Evolutionary conservation across 2,113 vertebrate species (phyloP).

Genomic region (Willisornis vidua): DNA sequence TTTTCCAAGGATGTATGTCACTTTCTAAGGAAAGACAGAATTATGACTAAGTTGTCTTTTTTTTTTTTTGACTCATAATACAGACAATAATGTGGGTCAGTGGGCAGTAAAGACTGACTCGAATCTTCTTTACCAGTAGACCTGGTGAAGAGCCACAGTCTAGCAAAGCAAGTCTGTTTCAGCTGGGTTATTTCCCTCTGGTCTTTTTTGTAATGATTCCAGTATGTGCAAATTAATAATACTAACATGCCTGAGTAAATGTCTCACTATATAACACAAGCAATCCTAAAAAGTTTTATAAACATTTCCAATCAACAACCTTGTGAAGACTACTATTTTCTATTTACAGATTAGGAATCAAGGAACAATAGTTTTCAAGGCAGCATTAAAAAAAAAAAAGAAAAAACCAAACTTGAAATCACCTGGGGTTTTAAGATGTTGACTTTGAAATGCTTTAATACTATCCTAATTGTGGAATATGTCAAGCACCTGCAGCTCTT

Average conservation of each 20-base stretch:
- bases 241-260: not conserved
- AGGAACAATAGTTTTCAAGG: not conserved
- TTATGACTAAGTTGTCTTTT: not conserved
- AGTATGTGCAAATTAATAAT: not conserved
- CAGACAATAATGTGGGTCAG: not conserved
- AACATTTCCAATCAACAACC: not conserved
- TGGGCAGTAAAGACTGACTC: not conserved
- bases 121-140: not conserved
- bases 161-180: not conserved
- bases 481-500: not conserved
- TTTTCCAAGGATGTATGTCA: not conserved
- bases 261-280: not conserved
- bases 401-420: not conserved
- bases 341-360: not conserved
- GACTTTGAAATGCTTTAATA: not conserved
- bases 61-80: not conserved
- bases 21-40: not conserved
- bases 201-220: not conserved
- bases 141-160: not conserved
- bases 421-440: not conserved
- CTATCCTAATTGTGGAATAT: not conserved
- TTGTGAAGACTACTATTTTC: not conserved
- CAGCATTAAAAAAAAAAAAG: not conserved
- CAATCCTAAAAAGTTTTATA: not conserved
- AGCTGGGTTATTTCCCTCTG: not conserved